phyloP scores from a whole-genome alignment of 2,888 invertebrate species.

The Oscheius sp. region DNA sequence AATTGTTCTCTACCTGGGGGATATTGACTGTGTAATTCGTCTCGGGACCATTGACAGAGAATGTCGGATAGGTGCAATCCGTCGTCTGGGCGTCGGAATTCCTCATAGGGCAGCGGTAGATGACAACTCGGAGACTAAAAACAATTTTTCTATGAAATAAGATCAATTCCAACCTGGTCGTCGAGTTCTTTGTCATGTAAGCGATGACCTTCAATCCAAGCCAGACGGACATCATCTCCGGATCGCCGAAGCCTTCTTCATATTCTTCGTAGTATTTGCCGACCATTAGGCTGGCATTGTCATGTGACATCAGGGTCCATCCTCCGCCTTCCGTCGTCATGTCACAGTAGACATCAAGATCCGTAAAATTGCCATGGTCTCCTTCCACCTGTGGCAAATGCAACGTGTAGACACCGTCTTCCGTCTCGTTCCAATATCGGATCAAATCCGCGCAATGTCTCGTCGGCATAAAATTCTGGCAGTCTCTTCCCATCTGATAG shows the following conservation, averaged over 20 bases:
- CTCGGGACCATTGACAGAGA: slow-evolving; percentile 44
- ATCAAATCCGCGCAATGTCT: slow-evolving; percentile 63
- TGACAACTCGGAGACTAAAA: slow-evolving; percentile 48
- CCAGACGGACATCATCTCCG: slow-evolving; percentile 46
- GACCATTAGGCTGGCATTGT: slow-evolving; percentile 34
- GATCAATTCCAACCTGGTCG: slow-evolving; percentile 34
- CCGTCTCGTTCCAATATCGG: slow-evolving; percentile 47
- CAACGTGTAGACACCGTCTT: slow-evolving; percentile 40
- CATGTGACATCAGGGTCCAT: slow-evolving; percentile 58
- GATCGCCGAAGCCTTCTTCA: slow-evolving; percentile 51
- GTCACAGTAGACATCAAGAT: slow-evolving; percentile 47
- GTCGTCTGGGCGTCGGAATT: slow-evolving; percentile 43
- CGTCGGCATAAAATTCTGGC: slow-evolving; percentile 53
- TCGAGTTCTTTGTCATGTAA: slow-evolving; percentile 46
- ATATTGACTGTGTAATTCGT: slow-evolving; percentile 56
- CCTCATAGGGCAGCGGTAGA: slow-evolving; percentile 49
- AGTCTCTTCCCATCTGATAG: slow-evolving; percentile 45
- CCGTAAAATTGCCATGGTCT: slow-evolving; percentile 28
- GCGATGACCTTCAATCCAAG: slow-evolving; percentile 58
- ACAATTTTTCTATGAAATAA: neutral
- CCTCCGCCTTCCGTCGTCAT: slow-evolving; percentile 52
- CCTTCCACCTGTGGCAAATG: neutral
- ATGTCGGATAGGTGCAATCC: slow-evolving; percentile 54
- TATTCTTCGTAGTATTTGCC: slow-evolving; percentile 41
- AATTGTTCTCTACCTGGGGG: slow-evolving; percentile 28